These are phyloP conservation scores for Hippocampus mohnikei DNA, from an alignment of 2,113 vertebrate species.

Conservation along the genomic window DNA sequence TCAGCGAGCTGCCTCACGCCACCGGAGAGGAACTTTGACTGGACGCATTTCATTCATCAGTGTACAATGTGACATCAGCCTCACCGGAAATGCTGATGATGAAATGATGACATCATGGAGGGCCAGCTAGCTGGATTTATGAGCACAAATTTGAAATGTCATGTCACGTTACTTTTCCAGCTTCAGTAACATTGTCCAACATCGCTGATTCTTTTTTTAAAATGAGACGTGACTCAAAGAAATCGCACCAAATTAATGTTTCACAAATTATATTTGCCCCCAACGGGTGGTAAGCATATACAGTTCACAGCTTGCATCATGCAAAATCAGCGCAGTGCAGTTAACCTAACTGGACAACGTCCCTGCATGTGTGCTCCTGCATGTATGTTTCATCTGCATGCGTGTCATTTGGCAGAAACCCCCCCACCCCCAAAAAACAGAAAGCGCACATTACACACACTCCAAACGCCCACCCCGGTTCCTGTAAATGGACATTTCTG, in stretches of 20 bases:
- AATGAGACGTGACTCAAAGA: constrained; percentile 3
- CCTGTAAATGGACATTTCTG: neutral
- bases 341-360: constrained; percentile 35
- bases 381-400: constrained; percentile 21
- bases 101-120: no score
- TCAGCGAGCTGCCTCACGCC: constrained; percentile 40
- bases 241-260: constrained; percentile 18
- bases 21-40: constrained; percentile 11
- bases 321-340: constrained; percentile 14
- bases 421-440: no score
- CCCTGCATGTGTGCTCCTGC: constrained; percentile 23
- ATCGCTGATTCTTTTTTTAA: no score
- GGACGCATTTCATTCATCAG: constrained; percentile 30
- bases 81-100: no score
- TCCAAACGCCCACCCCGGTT: neutral
- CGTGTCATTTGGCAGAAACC: constrained; percentile 30
- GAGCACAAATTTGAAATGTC: no score
- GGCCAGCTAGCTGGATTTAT: no score
- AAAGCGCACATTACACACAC: neutral
- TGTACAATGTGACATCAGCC: neutral
- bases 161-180: no score
- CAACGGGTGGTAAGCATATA: constrained; percentile 20
- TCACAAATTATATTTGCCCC: constrained; percentile 11
- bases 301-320: constrained; percentile 15
- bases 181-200: no score